These are phyloP conservation scores for Perizoma flavofasciatum DNA, from an alignment of 2,888 invertebrate genomes.

Conservation along the genomic window DNA sequence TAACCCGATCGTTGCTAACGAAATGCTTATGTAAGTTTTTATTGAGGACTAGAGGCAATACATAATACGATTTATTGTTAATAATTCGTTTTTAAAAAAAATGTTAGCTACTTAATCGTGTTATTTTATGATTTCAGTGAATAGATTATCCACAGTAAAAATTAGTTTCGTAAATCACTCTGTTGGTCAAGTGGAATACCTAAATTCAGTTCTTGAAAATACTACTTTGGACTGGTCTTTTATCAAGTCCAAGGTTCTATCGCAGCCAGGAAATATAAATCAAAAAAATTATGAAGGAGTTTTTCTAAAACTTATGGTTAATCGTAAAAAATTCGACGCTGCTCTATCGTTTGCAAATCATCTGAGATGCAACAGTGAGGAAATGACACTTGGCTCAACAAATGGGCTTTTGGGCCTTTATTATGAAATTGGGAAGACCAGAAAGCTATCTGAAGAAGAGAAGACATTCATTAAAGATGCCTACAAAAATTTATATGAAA, in stretches of 20 bases:
- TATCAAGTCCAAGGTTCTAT: conserved; percentile 69
- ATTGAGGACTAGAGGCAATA: not conserved
- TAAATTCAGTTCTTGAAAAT: conserved; percentile 51
- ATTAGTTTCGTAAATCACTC: conserved; percentile 6
- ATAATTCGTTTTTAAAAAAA: no score
- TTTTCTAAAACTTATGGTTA: conserved; percentile 80
- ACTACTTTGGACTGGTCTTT: conserved; percentile 61
- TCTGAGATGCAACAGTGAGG: conserved; percentile 71
- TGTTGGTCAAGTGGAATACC: conserved; percentile 58
- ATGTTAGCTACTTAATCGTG: no score
- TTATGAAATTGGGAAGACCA: conserved; percentile 57
- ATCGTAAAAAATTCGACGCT: conserved; percentile 65
- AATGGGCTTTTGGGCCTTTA: conserved; percentile 84
- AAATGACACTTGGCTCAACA: conserved; percentile 83
- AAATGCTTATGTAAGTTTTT: conserved; percentile 18
- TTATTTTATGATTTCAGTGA: conserved; percentile 44
- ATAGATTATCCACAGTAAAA: conserved; percentile 33
- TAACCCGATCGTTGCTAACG: conserved; percentile 11
- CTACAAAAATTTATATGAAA: conserved; percentile 72
- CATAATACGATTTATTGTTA: not conserved
- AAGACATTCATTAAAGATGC: conserved; percentile 81
- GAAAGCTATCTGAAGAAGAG: conserved; percentile 66
- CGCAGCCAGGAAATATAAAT: conserved; percentile 62
- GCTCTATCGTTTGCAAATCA: conserved; percentile 85
- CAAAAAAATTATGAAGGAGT: conserved; percentile 84